Evolutionary conservation across 2,888 invertebrate genomes (phyloP).

Genomic region (Psylliodes chrysocephalus): DNA sequence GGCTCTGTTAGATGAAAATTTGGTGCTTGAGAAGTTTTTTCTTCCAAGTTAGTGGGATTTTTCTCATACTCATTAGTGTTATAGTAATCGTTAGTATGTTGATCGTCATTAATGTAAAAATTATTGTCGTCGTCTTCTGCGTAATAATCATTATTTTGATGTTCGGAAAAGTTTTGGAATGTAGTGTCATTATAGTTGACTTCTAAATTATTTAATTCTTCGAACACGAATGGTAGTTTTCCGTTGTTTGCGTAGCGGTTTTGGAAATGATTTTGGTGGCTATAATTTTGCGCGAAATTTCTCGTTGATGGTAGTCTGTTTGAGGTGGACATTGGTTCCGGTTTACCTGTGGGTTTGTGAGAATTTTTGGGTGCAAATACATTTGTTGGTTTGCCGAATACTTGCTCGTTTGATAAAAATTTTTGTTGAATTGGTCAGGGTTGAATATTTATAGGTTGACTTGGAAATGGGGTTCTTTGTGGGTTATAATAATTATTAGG

Average conservation of each 20-base stretch:
- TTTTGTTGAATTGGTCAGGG: conserved; percentile 15
- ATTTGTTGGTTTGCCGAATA: conserved; percentile 32
- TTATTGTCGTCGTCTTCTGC: not conserved
- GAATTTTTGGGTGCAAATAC: conserved; percentile 33
- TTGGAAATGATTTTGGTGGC: not conserved
- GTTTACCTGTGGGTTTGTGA: conserved; percentile 18
- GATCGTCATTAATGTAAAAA: too few relatives aligned
- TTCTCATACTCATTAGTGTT: too few relatives aligned
- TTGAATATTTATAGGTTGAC: too few relatives aligned
- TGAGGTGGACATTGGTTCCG: conserved; percentile 20
- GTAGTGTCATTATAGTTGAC: not conserved
- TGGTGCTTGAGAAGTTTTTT: not conserved
- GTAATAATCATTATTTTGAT: not conserved
- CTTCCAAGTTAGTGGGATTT: not conserved
- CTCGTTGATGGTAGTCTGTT: not conserved
- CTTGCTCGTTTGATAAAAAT: conserved; percentile 25
- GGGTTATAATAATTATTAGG: not conserved
- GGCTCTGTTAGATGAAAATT: not conserved
- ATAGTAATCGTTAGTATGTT: too few relatives aligned
- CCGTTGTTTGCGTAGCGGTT: not conserved
- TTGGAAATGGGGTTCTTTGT: conserved; percentile 11
- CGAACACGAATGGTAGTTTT: not conserved
- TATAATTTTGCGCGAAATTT: not conserved
- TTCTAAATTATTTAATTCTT: not conserved
- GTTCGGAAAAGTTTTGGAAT: not conserved